Evolutionary conservation across 2,113 vertebrate species (phyloP).

Genomic region (Euleptes europaea): DNA sequence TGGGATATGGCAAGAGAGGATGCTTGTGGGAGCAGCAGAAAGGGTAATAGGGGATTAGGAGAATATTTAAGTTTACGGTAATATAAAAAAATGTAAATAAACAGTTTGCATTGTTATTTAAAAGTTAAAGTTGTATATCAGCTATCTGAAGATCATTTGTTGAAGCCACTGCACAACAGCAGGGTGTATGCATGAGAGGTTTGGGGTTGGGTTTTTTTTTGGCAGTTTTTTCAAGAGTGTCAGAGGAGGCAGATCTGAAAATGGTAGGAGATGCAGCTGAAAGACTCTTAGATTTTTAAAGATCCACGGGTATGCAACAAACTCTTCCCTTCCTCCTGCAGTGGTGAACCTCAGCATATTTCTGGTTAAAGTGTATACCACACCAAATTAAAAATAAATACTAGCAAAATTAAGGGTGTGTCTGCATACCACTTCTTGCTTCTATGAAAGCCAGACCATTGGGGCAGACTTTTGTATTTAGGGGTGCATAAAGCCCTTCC

Average conservation of each 20-base stretch:
- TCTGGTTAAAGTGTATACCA: background rate
- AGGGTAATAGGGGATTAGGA: too few relatives aligned
- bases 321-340: background rate
- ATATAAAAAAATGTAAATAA: too few relatives aligned
- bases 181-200: too few relatives aligned
- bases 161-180: background rate
- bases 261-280: background rate
- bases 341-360: background rate
- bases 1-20: too few relatives aligned
- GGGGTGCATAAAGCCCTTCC: background rate
- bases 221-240: background rate
- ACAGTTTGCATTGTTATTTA: too few relatives aligned
- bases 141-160: too few relatives aligned
- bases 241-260: background rate
- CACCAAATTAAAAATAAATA: background rate
- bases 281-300: background rate
- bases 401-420: background rate
- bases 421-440: too few relatives aligned
- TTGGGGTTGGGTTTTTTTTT: too few relatives aligned
- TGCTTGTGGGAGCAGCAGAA: too few relatives aligned
- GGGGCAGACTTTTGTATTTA: background rate
- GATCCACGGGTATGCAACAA: background rate
- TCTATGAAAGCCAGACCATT: background rate
- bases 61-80: too few relatives aligned
- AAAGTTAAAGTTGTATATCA: too few relatives aligned